Evolutionary conservation across 2,113 vertebrate genomes (phyloP), one percentile per base, ranked within the genome.

Genomic region (Tichodroma muraria): DNA sequence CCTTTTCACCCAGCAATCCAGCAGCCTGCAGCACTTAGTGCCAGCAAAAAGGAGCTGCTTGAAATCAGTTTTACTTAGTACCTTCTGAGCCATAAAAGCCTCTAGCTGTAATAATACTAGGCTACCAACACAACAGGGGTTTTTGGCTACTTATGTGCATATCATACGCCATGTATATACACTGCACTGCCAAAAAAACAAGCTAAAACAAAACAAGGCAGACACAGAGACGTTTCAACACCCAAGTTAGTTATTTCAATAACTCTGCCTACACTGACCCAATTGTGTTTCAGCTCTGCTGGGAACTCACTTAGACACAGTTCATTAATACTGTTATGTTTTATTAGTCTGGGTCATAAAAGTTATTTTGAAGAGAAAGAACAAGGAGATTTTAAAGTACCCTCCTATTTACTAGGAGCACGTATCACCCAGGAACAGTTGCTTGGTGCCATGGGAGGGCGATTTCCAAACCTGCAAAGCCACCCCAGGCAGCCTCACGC

Each of bases 231-330:
- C 49, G 22, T 95, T 96, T 95, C 95, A 93, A 94, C 90, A 95
- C 15, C 75, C 18, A 44, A 75, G 44, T 84, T 33, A 53, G 64
- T 77, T 93, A 85, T 88, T 89, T 68, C 72, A 88, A 16, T 80
- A 44, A 61, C 85, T 11, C 87, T 93, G 82, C 76, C 76, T 80
- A 93, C 95, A 95, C 54, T 93, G 88, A 96, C 94, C 70, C 88
- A 95, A 38, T 73, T 83, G 76, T 57, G 59, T 31, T 85, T 40
- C 57, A 80, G 90, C 64, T 40, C 31, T n/a, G 33, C 85, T 35
- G 60, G 71, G 71, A 93, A 37, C 68, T 70, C 21, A 2, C 82
- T 83, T 45, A 81, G 45, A 70, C 3, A 3, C 64, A 90, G 37
- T 22, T 83, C 63, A 56, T 73, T 75, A 84, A 47, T 9, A 31